A percentile compares a stretch with the other conserved stretches of the same genome.
Conservation (phyloP, 2,888 invertebrate species). For the Machimus rusticus region DNA sequence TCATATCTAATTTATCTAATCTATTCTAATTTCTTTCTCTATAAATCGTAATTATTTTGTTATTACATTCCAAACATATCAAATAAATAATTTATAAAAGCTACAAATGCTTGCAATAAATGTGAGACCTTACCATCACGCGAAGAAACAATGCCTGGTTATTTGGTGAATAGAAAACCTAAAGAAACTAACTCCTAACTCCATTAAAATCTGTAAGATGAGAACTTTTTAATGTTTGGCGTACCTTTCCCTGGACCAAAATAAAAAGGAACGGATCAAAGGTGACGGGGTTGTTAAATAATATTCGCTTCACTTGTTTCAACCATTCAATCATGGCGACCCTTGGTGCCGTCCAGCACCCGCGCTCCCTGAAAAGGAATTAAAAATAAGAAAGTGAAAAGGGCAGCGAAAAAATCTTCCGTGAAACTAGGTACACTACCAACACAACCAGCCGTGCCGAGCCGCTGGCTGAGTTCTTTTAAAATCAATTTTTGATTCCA, state of each 20-base stretch:
- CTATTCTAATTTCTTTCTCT: no score
- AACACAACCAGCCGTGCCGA: neutral
- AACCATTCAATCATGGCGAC: conserved; percentile 3
- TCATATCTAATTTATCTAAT: no score
- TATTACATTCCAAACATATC: no score
- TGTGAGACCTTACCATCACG: neutral
- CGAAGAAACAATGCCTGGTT: neutral
- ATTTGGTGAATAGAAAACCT: neutral
- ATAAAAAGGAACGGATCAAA: neutral
- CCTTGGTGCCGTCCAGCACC: neutral
- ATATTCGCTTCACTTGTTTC: conserved; percentile 25
- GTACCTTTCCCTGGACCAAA: neutral
- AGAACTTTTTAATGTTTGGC: neutral
- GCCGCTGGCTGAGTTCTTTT: neutral
- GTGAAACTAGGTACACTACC: neutral
- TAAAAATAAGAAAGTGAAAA: neutral
- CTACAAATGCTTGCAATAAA: neutral
- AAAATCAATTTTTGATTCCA: conserved; percentile 41
- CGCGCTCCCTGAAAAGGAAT: neutral
- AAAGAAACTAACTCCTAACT: neutral
- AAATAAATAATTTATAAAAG: no score
- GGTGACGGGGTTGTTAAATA: conserved; percentile 2
- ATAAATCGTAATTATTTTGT: no score
- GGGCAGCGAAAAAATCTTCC: neutral
- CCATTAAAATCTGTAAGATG: neutral